These are phyloP conservation scores for Pedetes capensis DNA, from an alignment of 2,113 vertebrate species.

Conservation along the genomic window DNA sequence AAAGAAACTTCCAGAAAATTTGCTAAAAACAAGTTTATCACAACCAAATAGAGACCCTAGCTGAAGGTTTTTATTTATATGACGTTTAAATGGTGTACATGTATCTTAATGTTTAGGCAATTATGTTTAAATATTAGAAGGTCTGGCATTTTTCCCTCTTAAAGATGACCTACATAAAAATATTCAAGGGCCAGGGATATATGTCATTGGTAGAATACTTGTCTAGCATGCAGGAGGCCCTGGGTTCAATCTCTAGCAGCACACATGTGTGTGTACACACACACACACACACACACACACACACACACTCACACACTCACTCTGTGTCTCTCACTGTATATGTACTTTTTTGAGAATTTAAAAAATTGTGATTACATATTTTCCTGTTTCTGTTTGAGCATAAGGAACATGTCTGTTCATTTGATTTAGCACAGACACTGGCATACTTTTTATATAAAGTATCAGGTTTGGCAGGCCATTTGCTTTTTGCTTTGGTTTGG, in stretches of 20 bases:
- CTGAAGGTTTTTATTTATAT: constrained; percentile 51
- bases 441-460: constrained; percentile 8
- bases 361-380: not conserved
- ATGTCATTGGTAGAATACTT: not conserved
- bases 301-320: not conserved
- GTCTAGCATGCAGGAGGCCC: not conserved
- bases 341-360: not conserved
- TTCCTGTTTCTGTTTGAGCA: not conserved
- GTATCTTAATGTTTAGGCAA: not conserved
- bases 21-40: not conserved
- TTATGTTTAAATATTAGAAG: constrained; percentile 30
- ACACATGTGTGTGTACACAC: too few species aligned
- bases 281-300: not conserved
- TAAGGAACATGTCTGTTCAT: not conserved
- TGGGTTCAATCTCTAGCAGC: not conserved
- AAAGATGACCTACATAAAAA: not conserved
- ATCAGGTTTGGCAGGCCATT: not conserved
- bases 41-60: not conserved
- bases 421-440: not conserved
- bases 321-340: too few species aligned
- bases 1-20: constrained; percentile 34
- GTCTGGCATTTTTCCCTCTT: not conserved
- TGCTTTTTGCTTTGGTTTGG: not conserved
- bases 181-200: not conserved
- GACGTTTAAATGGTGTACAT: not conserved